Base-by-base conservation (phyloP, 1,140 invertebrate species). In the Chelonus insularis region DNA sequence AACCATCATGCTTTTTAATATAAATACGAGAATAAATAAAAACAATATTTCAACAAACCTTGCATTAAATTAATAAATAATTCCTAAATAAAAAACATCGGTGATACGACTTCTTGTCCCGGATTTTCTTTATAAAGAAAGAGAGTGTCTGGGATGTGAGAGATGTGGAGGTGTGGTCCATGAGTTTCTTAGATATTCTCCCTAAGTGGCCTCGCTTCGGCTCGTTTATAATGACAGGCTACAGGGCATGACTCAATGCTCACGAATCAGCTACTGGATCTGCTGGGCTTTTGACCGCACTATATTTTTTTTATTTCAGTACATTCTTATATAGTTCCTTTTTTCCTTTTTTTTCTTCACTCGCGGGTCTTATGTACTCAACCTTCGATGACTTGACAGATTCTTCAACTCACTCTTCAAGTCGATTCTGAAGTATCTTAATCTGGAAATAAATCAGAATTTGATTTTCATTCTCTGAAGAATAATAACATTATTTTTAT, bases 181-280 rank as follows among this genome's bases (percentile, higher is more conserved):
- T 29, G 21, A 18, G 21, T 18, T 34, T 47, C 14, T 43, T 20
- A 14, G 41, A 61, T 55, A 57, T 39, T 18, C 8, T 23, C 23
- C 21, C 54, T 61, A 61, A 61, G 51, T 61, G 59, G 59, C 39
- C 51, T 61, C 48, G 51, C 39, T 55, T 54, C 59, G 59, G 59
- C 59, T 36, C 32, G 29, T 54, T 61, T 54, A 34, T 61, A 61
- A 61, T 61, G 51, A 61, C 59, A 61, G 51, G 58, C 37, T 45
- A 29, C 58, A 39, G 39, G 41, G 14, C 21, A 29, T 52, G 29
- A 61, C 51, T 25, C 59, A 61, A 61, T 55, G 51, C 39, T 23
- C 41, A 43, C 51, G 52, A 61, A 55, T 61, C 59, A 45, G 59
- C 59, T 61, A 61, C 59, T 52, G 59, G 51, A 61, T 61, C 59